Evolutionary conservation across 2,888 invertebrate genomes (phyloP).

Genomic region (Parasteatoda lunata): DNA sequence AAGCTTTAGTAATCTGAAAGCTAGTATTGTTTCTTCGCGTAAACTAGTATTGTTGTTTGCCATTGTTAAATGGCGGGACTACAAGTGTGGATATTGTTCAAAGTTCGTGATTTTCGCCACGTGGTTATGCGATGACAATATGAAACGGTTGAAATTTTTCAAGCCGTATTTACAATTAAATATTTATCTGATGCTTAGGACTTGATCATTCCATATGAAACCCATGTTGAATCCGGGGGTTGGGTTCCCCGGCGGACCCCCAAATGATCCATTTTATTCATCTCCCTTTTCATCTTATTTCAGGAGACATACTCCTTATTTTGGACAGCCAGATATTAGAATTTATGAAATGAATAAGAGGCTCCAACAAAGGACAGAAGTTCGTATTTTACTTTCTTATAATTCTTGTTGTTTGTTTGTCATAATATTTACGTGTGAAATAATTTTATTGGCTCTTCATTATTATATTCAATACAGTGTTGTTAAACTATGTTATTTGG

Average conservation of each 20-base stretch:
- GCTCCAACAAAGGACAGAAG: slow-evolving; percentile 96
- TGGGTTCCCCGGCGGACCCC: slow-evolving; percentile 65
- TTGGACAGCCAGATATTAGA: slow-evolving; percentile 96
- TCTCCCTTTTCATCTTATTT: slow-evolving; percentile 69
- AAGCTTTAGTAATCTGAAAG: no score
- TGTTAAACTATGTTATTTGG: no score
- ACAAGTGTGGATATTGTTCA: background rate
- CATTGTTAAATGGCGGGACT: background rate
- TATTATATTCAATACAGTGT: no score
- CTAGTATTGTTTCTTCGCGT: no score
- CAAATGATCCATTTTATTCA: slow-evolving; percentile 68
- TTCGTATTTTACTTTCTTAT: slow-evolving; percentile 74
- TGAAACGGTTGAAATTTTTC: slow-evolving; percentile 9
- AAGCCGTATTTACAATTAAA: background rate
- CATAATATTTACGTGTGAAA: background rate
- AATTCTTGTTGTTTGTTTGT: slow-evolving; percentile 5
- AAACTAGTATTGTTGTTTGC: background rate
- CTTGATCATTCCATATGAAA: slow-evolving; percentile 48
- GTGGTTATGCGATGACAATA: slow-evolving; percentile 10
- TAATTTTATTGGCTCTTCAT: no score
- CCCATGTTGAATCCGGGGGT: slow-evolving; percentile 67
- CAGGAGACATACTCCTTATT: slow-evolving; percentile 91
- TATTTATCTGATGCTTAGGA: background rate
- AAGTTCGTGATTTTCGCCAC: background rate
- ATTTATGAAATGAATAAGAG: slow-evolving; percentile 99